Evolutionary conservation across 2,888 invertebrate species (phyloP), one percentile per base, ranked within the genome.

Genomic region (Apamea anceps): DNA sequence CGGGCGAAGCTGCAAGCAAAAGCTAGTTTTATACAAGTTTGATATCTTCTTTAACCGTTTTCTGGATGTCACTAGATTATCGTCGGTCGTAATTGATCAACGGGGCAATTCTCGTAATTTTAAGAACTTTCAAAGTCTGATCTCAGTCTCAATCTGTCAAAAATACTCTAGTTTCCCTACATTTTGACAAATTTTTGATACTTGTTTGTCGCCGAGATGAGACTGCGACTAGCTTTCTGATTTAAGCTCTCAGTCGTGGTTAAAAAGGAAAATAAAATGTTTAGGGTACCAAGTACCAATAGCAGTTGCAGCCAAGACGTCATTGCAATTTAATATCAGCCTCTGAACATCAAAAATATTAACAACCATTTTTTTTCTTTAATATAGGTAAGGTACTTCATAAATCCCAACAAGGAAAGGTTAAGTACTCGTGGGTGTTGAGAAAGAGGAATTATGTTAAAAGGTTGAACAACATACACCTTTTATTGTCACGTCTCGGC

Each of bases 1-100:
- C 15, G 5, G 51, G 51, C 51, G 51, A 51, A 18, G 51, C 51
- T 6, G 6, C 5, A 5, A 0, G 51, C 51, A 6, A 12, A n/a
- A n/a, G 5, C 57, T 60, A 57, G 57, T n/a, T 4, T 60, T 12
- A 48, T 62, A 42, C 66, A 75, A 66, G 62, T 79, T 79, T 63
- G 15, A 72, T 75, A 28, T 63, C 25, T 54, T 75, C 25, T 72
- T 73, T 57, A 21, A 63, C 1, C 48, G 32, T 57, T 12, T 57
- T 66, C n/a, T 68, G n/a, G 25, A 62, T 67, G 7, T 48, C 65
- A 45, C 21, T n/a, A 75, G 25, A 37, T 51, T 77, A 25, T 42
- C 7, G 68, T 18, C 5, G 2, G 48, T 70, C 25, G 15, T 76
- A 5, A 60, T 60, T 45, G 10, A 32, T 45, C 1, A 54, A 2